phyloP scores from a whole-genome alignment of 2,797 vertebrate species.

The Cirrhinus mrigala region DNA sequence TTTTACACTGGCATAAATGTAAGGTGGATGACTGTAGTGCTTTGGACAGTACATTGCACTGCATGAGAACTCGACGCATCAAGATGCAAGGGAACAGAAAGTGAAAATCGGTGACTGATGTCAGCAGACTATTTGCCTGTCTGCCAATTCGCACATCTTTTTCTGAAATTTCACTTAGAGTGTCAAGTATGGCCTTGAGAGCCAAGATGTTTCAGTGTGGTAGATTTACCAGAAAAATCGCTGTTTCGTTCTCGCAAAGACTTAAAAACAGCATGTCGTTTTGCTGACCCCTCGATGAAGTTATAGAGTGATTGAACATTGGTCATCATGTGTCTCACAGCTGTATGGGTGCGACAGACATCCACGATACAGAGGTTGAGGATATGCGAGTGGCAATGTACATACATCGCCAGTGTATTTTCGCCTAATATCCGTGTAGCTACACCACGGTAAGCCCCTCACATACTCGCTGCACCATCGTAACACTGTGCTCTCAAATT shows the following conservation, averaged over 20 bases:
- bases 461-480: not conserved
- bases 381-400: not conserved
- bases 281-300: not conserved
- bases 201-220: not conserved
- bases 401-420: not conserved
- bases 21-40: not conserved
- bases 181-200: not conserved
- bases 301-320: not conserved
- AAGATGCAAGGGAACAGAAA: conserved; percentile 2
- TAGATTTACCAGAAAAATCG: not conserved
- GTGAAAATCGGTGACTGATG: not conserved
- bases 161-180: not conserved
- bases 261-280: not conserved
- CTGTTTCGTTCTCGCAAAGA: not conserved
- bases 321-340: not conserved
- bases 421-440: not conserved
- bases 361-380: not conserved
- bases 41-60: conserved; percentile 2
- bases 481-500: not conserved
- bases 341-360: not conserved
- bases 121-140: conserved; percentile 1
- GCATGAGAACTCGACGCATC: not conserved
- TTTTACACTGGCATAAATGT: not conserved
- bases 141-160: not conserved
- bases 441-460: not conserved